Evolutionary conservation across 2,113 vertebrate species (phyloP), one percentile per base, ranked within the genome.

Genomic region (Corythaixoides concolor): DNA sequence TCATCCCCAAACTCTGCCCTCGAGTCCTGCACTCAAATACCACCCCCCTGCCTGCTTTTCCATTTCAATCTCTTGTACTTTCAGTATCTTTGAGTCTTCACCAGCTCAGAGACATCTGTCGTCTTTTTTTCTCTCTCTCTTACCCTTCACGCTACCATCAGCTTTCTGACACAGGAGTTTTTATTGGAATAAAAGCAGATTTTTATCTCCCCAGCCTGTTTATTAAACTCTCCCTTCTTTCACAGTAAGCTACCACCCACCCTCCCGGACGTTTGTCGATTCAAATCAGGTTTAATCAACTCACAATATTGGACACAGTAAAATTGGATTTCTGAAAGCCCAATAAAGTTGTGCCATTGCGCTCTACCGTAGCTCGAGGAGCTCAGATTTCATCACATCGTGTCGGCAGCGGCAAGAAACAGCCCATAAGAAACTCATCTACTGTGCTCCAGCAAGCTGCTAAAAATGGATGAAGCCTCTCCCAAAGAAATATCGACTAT

Each of bases 231-330:
- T 58, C 68, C 52, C 81, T 83, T 68, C 85, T 76, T 93, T 85
- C 78, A 18, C 58, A 73, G 56, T 0, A 15, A 75, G 80, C 49
- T 79, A 3, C 87, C 81, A 35, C 78, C 90, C 93, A 64, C 77
- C 70, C 69, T 59, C 70, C 78, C 0, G 8, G 88, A 77, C 26
- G 8, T 93, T 74, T 93, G 95, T 92, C 55, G 88, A 94, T 96
- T 97, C 93, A 97, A 96, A 97, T 97, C 96, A 92, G 93, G 72
- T 95, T 96, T 96, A 96, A 96, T 97, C 95, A 96, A 67, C 93
- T 92, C 88, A 22, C 82, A 73, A 77, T 88, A 97, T 63, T 95
- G 90, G 95, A 93, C 88, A 55, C 63, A 80, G 92, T 77, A 91
- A 96, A 97, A 97, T 94, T 96, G 96, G 90, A 92, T 97, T 96